Base-by-base conservation (phyloP, 2,113 vertebrate genomes). In the Helogale parvula region DNA sequence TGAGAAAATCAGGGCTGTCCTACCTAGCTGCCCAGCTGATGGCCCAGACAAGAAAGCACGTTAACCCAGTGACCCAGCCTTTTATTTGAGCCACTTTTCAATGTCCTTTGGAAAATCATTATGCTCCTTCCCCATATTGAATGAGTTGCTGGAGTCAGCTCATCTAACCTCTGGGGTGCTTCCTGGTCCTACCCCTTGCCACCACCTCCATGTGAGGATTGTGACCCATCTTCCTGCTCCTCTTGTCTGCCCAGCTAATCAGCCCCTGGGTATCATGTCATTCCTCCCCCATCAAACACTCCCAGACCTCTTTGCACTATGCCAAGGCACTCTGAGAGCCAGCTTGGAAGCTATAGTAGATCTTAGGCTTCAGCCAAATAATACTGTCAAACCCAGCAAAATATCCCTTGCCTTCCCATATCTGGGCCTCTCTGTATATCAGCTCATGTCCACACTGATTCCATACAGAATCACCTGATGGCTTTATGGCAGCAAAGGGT, bases 61-160 rank as follows among this genome's bases (percentile, higher is more conserved):
- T 19, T 19, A 71, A 38, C 29, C 38, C 50, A 50, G 52, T 54
- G 23, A 27, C n/a, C 38, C 29, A 80, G 38, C 10, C 19, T 77
- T 94, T 95, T 90, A 21, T 84, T 76, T 63, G 77, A 94, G 38
- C 38, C 31, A 41, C 23, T 69, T 85, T 88, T 92, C 60, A 60
- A 0, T 41, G 33, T 95, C 38, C 38, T 90, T 54, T 63, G 60
- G 79, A 33, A 83, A 80, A 21, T 69, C 60, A 21, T 19, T 16
- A 29, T 65, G 25, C 8, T 25, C 29, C 16, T 17, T 66, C 41
- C 45, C 12, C 4, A 1, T 14, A 41, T 90, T 38, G 6, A 7
- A 6, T 31, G 12, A 23, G 63, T 66, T 63, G 47, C 35, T 65
- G 25, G 68, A 63, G 45, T 27, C 65, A 71, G 13, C 50, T 54